These are phyloP conservation scores for Notarius lentiginosus DNA, from an alignment of 2,113 vertebrate genomes.

Conservation along the genomic window DNA sequence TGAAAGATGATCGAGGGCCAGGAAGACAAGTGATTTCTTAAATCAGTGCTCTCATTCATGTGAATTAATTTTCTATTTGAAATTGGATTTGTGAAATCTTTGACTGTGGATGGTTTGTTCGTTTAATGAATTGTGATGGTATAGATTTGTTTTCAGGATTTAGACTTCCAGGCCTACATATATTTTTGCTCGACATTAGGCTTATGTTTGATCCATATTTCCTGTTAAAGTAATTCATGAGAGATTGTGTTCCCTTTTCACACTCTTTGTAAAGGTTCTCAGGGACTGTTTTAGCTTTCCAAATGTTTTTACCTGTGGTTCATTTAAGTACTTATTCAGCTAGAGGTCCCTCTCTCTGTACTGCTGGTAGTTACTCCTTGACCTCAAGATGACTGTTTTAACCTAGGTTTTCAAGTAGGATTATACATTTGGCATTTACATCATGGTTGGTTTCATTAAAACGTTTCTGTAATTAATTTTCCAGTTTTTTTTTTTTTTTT, in stretches of 20 bases:
- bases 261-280: conserved; percentile 35
- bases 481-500: background rate
- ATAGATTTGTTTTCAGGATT: background rate
- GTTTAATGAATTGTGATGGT: background rate
- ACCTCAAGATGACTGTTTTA: background rate
- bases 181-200: background rate
- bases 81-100: conserved; percentile 1
- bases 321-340: background rate
- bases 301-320: background rate
- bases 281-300: conserved; percentile 42
- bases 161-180: background rate
- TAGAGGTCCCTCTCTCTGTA: background rate
- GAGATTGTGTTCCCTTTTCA: background rate
- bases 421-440: background rate
- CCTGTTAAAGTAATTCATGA: background rate
- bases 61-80: conserved; percentile 4
- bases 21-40: conserved; percentile 6
- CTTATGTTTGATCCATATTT: background rate
- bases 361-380: background rate
- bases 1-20: background rate
- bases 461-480: background rate
- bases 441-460: background rate
- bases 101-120: background rate
- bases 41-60: background rate
- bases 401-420: background rate